Percentiles rank a stretch among this genome's conserved stretches.
phyloP scores from a whole-genome alignment of 92 coral and sea anemone genomes.

The Epizoanthus stellaris region DNA sequence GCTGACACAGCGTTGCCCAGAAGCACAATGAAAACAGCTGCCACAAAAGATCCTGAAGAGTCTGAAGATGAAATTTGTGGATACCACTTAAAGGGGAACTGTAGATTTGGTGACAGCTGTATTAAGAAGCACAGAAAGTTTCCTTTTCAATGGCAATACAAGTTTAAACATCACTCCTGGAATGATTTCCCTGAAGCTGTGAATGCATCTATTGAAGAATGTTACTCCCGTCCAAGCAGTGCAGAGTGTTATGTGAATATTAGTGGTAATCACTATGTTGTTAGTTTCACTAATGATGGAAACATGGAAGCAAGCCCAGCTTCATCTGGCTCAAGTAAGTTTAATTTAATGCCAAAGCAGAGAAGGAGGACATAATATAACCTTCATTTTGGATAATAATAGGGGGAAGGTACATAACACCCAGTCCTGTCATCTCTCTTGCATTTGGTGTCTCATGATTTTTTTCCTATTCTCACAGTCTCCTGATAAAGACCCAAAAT shows the following conservation, averaged over 20 bases:
- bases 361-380: too few species aligned
- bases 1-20: constrained; percentile 3
- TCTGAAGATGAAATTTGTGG: constrained; percentile 81
- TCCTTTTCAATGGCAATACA: constrained; percentile 87
- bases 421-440: too few species aligned
- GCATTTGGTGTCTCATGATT: too few species aligned
- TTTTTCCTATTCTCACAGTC: too few species aligned
- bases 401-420: too few species aligned
- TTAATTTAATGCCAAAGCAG: too few species aligned
- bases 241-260: neutral
- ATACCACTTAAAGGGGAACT: constrained; percentile 81
- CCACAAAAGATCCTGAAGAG: neutral
- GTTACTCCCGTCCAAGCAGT: constrained; percentile 55
- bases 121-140: constrained; percentile 76
- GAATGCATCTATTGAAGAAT: constrained; percentile 67
- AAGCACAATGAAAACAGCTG: constrained; percentile 5
- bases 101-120: constrained; percentile 82
- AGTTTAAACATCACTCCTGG: constrained; percentile 54
- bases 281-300: constrained; percentile 9
- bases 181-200: constrained; percentile 55
- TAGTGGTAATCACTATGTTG: neutral
- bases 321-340: neutral
- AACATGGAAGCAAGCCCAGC: constrained; percentile 9
- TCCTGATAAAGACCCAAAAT: too few species aligned
- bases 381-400: too few species aligned